These are phyloP conservation scores for Athalia cordata DNA, from an alignment of 2,888 invertebrate species.

Conservation along the genomic window DNA sequence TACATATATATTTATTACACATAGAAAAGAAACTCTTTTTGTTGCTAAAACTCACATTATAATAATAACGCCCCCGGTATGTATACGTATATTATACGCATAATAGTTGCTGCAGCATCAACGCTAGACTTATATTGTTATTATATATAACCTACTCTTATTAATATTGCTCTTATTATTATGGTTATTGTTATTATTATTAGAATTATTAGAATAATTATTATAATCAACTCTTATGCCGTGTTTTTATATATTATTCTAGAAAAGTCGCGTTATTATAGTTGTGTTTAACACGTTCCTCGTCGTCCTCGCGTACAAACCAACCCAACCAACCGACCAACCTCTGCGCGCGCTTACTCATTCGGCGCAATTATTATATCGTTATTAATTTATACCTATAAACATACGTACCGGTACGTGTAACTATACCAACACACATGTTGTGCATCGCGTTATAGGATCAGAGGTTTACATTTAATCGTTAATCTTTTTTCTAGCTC, in stretches of 20 bases:
- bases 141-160: neutral
- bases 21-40: neutral
- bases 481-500: neutral
- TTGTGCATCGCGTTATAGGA: neutral
- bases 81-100: no score
- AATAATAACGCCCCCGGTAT: no score
- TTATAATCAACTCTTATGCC: slow-evolving; percentile 4
- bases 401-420: no score
- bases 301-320: no score
- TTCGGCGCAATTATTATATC: no score
- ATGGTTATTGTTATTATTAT: slow-evolving; percentile 56
- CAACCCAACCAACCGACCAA: no score
- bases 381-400: no score
- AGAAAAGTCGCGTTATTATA: neutral
- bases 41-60: neutral
- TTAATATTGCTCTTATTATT: slow-evolving; percentile 67
- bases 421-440: neutral
- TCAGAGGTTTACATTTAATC: slow-evolving; percentile 31
- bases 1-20: neutral
- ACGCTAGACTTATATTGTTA: no score
- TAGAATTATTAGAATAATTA: slow-evolving; percentile 48
- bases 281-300: neutral
- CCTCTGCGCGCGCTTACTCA: no score
- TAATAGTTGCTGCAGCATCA: no score
- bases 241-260: slow-evolving; percentile 11